Percentiles rank a stretch among this genome's conserved stretches.
Conservation (phyloP, 2,888 invertebrate genomes). For the Ormyrus pomaceus region DNA sequence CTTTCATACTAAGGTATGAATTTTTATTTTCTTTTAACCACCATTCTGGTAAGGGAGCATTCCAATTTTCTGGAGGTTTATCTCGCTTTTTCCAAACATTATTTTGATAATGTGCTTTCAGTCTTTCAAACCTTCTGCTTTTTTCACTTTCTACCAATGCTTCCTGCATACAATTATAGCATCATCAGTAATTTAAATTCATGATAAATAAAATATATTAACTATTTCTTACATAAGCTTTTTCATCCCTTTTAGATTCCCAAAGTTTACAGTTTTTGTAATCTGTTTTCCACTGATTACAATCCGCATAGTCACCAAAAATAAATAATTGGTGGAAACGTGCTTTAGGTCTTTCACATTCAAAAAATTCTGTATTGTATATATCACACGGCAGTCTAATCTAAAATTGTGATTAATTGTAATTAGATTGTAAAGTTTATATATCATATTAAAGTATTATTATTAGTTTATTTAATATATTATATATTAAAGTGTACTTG, state of each 20-base stretch:
- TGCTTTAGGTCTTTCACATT: constrained; percentile 85
- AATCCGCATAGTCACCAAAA: constrained; percentile 84
- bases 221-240: constrained; percentile 81
- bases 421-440: background rate
- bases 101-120: constrained; percentile 84
- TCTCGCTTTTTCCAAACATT: constrained; percentile 87
- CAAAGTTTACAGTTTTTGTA: constrained; percentile 85
- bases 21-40: constrained; percentile 82
- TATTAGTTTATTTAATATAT: too few species aligned
- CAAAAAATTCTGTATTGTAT: constrained; percentile 89
- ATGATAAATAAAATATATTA: constrained; percentile 6
- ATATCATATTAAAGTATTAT: too few species aligned
- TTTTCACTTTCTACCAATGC: constrained; percentile 85
- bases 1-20: constrained; percentile 82
- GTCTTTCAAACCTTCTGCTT: constrained; percentile 79
- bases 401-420: constrained; percentile 75
- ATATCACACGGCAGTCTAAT: constrained; percentile 83
- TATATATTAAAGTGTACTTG: background rate
- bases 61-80: constrained; percentile 89
- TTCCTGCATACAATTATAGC: constrained; percentile 74
- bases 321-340: constrained; percentile 93
- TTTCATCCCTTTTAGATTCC: constrained; percentile 79
- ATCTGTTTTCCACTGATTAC: constrained; percentile 88
- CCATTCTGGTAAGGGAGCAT: constrained; percentile 87
- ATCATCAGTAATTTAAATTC: too few species aligned